Evolutionary conservation across 2,888 invertebrate species (phyloP).

Genomic region (Ormyrus thymus): DNA sequence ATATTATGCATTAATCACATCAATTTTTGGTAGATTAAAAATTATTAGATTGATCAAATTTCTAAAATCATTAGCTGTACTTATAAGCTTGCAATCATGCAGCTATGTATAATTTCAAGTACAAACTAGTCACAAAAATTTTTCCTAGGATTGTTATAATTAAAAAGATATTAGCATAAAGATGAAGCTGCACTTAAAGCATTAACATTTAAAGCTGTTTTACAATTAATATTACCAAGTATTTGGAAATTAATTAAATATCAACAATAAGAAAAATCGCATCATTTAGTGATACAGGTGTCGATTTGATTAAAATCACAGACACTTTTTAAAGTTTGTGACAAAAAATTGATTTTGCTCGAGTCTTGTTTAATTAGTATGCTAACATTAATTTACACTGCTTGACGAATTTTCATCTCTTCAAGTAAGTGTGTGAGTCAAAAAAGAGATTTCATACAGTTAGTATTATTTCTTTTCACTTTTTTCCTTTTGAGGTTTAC

Average conservation of each 20-base stretch:
- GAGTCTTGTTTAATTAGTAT: conserved; percentile 31
- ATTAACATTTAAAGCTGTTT: conserved; percentile 35
- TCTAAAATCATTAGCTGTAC: conserved; percentile 11
- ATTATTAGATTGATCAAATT: conserved; percentile 3
- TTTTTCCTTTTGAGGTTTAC: conserved; percentile 71
- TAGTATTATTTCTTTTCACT: conserved; percentile 69
- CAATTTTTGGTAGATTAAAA: conserved; percentile 17
- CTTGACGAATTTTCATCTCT: conserved; percentile 31
- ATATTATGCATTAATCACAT: conserved; percentile 22
- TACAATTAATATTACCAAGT: conserved; percentile 42
- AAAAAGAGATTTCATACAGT: conserved; percentile 28
- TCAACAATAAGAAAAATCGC: conserved; percentile 30
- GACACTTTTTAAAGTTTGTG: conserved; percentile 35
- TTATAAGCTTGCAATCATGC: neutral
- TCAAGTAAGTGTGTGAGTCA: conserved; percentile 4
- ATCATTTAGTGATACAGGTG: conserved; percentile 35
- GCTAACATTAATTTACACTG: conserved; percentile 32
- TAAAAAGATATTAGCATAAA: conserved; percentile 26
- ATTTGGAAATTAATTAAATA: conserved; percentile 40
- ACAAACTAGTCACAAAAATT: conserved; percentile 20
- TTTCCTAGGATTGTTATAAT: conserved; percentile 19
- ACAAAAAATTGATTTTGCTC: conserved; percentile 48
- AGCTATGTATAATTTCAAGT: conserved; percentile 6
- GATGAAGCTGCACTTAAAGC: conserved; percentile 30
- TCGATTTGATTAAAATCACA: conserved; percentile 53